These are phyloP conservation scores for Odiellus spinosus DNA, from an alignment of 2,888 invertebrate species.

Conservation along the genomic window DNA sequence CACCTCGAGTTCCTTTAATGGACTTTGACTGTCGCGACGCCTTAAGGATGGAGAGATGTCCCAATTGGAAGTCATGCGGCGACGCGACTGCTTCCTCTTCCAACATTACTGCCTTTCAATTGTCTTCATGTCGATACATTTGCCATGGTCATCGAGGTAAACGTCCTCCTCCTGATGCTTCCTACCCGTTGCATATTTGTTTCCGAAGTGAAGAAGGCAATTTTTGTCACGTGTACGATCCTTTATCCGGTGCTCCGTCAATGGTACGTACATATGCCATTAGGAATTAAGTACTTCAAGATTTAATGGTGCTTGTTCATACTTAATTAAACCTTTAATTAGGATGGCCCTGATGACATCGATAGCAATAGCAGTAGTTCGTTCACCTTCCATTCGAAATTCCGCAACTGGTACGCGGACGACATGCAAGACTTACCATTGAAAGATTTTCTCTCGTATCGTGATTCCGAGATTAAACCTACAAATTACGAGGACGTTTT, in stretches of 20 bases:
- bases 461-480: no score
- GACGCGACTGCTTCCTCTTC: conserved; percentile 11
- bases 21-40: conserved; percentile 20
- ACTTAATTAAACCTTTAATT: no score
- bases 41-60: conserved; percentile 20
- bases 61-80: conserved; percentile 17
- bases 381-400: no score
- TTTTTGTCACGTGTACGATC: conserved; percentile 13
- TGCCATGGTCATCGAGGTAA: no score
- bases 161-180: conserved; percentile 5
- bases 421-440: no score
- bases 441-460: no score
- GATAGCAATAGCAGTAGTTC: no score
- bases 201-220: conserved; percentile 11
- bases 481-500: no score
- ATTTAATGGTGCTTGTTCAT: no score
- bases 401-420: conserved; percentile 16
- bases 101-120: conserved; percentile 11
- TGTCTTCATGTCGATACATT: conserved; percentile 17
- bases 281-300: no score
- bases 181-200: conserved; percentile 18
- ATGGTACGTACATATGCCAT: no score
- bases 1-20: conserved; percentile 16
- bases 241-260: conserved; percentile 8
- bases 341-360: no score